Percentiles rank a stretch among this genome's conserved stretches.
Evolutionary conservation across 2,888 invertebrate species (phyloP).

Genomic region (Allacma fusca): DNA sequence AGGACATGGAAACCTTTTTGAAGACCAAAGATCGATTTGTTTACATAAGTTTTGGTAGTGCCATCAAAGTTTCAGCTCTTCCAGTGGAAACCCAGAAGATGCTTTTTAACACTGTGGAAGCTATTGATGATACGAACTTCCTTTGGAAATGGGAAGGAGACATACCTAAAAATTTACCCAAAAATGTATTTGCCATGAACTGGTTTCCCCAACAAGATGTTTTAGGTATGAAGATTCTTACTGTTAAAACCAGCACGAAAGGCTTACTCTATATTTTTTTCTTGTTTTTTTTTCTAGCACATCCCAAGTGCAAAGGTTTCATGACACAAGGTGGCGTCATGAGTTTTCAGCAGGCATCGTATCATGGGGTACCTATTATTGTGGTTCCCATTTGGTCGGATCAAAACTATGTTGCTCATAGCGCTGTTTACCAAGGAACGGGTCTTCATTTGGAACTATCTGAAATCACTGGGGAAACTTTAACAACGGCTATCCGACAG

Average conservation of each 20-base stretch:
- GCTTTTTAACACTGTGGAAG: not conserved
- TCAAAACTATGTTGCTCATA: not conserved
- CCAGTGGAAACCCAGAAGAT: not conserved
- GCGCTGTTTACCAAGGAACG: not conserved
- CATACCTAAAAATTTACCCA: slow-evolving; percentile 44
- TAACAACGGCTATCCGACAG: not conserved
- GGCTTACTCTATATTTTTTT: too few relatives aligned
- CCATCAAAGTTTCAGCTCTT: not conserved
- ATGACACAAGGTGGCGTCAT: not conserved
- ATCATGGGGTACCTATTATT: not conserved
- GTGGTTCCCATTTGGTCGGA: slow-evolving; percentile 8
- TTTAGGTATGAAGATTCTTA: slow-evolving; percentile 28
- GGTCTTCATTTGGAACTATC: not conserved
- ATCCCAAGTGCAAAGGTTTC: slow-evolving; percentile 7
- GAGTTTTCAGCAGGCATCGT: slow-evolving; percentile 2
- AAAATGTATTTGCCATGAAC: slow-evolving; percentile 44
- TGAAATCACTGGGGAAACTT: not conserved
- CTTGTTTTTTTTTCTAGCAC: not conserved
- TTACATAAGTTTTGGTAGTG: slow-evolving; percentile 1
- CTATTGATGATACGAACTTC: not conserved
- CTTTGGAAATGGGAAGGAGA: slow-evolving; percentile 55
- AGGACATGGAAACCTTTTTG: not conserved
- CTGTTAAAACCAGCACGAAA: too few relatives aligned
- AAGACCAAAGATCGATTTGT: not conserved
- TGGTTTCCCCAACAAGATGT: slow-evolving; percentile 56